Evolutionary conservation across 2,113 vertebrate species (phyloP).

Genomic region (Galbula dea): DNA sequence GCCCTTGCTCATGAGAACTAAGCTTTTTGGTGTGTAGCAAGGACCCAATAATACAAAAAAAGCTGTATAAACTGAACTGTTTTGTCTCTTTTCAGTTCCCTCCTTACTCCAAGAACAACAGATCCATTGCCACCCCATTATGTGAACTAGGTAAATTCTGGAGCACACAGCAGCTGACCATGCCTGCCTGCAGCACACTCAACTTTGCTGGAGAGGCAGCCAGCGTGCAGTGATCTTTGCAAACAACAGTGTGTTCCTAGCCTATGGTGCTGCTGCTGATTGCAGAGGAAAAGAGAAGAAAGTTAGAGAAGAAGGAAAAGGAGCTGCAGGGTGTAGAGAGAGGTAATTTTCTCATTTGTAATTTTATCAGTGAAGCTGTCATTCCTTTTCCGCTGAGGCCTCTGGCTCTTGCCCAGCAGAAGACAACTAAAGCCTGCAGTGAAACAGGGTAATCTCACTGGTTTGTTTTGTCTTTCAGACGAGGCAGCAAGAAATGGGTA

Average conservation of each 20-base stretch:
- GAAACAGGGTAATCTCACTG: neutral
- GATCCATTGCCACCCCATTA: neutral
- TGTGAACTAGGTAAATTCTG: neutral
- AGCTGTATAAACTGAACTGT: neutral
- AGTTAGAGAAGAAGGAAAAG: neutral
- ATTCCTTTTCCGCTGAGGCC: neutral
- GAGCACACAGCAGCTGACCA: neutral
- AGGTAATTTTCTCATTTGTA: neutral
- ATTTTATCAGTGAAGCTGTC: constrained; percentile 7
- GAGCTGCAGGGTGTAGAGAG: neutral
- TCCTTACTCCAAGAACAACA: neutral
- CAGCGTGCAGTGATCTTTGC: neutral
- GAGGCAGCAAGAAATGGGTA: neutral
- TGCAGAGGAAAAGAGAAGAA: neutral
- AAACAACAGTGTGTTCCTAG: neutral
- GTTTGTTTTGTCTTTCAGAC: constrained; percentile 1
- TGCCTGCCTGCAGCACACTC: neutral
- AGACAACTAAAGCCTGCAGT: constrained; percentile 1
- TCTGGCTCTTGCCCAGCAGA: neutral
- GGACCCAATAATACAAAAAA: neutral
- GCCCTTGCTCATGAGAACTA: neutral
- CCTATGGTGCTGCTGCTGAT: neutral
- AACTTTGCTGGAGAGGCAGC: neutral
- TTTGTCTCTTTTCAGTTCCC: neutral
- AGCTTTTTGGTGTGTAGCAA: neutral